A percentile compares a stretch with the other conserved stretches of the same genome.
Evolutionary conservation across 2,888 invertebrate genomes (phyloP).

Genomic region (Theretra japonica): DNA sequence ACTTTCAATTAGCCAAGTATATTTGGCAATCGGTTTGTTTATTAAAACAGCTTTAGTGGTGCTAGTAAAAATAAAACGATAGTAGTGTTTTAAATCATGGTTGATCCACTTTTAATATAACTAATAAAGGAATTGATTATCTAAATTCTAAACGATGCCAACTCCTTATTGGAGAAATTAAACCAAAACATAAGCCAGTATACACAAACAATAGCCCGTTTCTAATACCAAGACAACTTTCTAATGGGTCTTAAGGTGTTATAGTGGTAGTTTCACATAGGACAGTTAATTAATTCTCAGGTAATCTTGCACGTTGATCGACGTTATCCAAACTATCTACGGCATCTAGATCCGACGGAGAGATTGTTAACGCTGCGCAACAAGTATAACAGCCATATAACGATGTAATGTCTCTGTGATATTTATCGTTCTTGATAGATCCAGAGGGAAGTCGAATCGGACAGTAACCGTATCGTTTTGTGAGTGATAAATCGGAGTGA

Average conservation of each 20-base stretch:
- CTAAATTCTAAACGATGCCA: too few relatives aligned
- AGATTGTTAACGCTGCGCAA: constrained; percentile 69
- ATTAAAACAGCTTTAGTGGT: too few relatives aligned
- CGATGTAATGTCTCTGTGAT: constrained; percentile 49
- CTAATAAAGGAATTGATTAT: too few relatives aligned
- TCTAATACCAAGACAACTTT: constrained; percentile 53
- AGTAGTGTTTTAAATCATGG: too few relatives aligned
- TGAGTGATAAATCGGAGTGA: constrained; percentile 11
- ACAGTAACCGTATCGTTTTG: constrained; percentile 23
- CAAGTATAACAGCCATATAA: constrained; percentile 62
- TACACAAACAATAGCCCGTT: constrained; percentile 27
- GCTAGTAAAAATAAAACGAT: too few relatives aligned
- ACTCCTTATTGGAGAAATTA: neutral
- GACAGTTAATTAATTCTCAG: constrained; percentile 69
- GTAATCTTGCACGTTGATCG: constrained; percentile 69
- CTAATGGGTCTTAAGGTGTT: constrained; percentile 61
- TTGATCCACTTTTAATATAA: too few relatives aligned
- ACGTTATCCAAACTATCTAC: constrained; percentile 69
- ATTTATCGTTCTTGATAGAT: constrained; percentile 47
- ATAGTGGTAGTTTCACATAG: constrained; percentile 56
- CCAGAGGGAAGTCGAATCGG: constrained; percentile 21
- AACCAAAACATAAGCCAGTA: constrained; percentile 7
- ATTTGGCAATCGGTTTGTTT: too few relatives aligned
- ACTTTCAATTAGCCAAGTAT: neutral
- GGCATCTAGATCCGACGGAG: constrained; percentile 64